A percentile compares a stretch with the other conserved stretches of the same genome.
These are phyloP conservation scores for Manis pentadactyla DNA, from an alignment of 2,797 vertebrate genomes.

Conservation along the genomic window DNA sequence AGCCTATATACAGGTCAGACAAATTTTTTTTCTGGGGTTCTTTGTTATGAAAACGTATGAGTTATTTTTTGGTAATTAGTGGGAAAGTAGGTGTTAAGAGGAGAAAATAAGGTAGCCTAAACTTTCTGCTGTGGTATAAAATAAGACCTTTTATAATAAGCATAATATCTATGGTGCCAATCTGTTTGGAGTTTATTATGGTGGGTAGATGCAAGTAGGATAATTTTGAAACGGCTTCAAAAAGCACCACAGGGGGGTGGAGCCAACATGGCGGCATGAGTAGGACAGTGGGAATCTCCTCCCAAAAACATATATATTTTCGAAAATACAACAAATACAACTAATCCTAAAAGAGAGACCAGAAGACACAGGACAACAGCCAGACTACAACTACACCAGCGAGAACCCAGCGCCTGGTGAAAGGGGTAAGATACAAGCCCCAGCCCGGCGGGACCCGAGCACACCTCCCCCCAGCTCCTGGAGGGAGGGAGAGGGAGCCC, in stretches of 20 bases:
- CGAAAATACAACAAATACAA: no score
- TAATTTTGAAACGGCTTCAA: neutral
- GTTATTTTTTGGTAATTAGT: neutral
- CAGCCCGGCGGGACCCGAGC: no score
- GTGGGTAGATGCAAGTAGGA: neutral
- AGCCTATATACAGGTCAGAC: neutral
- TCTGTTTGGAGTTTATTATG: neutral
- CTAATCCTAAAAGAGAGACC: no score
- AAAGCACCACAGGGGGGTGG: neutral
- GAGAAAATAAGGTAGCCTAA: neutral
- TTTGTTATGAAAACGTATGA: neutral
- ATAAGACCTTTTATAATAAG: constrained; percentile 13
- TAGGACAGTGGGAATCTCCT: no score
- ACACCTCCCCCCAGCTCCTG: no score
- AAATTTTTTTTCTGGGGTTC: neutral
- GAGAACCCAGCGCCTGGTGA: no score
- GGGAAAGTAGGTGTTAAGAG: neutral
- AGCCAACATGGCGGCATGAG: no score
- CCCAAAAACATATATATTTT: no score
- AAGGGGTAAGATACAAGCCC: no score
- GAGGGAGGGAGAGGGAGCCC: no score
- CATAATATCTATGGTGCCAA: neutral
- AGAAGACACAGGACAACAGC: no score
- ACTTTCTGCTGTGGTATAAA: neutral
- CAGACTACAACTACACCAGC: no score